Conservation (phyloP, 1,140 invertebrate species). For the Macrotrachela quadricornifera region DNA sequence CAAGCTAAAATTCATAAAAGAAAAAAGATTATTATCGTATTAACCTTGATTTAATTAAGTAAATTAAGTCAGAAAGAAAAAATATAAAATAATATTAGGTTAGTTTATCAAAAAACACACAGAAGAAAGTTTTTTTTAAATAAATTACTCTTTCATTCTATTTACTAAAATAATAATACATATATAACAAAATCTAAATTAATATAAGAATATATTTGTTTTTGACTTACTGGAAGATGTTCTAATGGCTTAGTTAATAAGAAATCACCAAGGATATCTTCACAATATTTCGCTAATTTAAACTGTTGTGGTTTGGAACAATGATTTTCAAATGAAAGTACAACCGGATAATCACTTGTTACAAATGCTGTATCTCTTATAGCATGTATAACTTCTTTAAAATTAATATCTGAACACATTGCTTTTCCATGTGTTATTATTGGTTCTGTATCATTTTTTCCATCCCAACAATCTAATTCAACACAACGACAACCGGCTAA, state of each 20-base stretch:
- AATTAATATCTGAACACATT: conserved; percentile 73
- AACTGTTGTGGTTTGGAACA: conserved; percentile 51
- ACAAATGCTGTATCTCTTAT: conserved; percentile 93
- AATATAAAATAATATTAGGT: too few relatives aligned
- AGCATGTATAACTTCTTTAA: conserved; percentile 72
- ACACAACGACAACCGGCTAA: conserved; percentile 85
- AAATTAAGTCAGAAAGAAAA: too few relatives aligned
- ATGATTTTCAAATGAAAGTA: conserved; percentile 93
- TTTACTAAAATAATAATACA: not conserved
- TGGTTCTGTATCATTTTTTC: conserved; percentile 53
- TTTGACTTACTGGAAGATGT: conserved; percentile 34
- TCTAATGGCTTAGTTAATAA: conserved; percentile 24
- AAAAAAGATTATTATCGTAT: too few relatives aligned
- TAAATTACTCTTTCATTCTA: not conserved
- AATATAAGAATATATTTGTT: not conserved
- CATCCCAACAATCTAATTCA: conserved; percentile 55
- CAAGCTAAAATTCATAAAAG: conserved; percentile 17
- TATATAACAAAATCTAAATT: not conserved
- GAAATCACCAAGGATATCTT: conserved; percentile 79
- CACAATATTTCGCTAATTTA: conserved; percentile 89
- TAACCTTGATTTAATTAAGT: too few relatives aligned
- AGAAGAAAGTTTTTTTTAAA: too few relatives aligned
- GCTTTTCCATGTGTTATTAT: conserved; percentile 93
- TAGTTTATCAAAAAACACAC: too few relatives aligned
- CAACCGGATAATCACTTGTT: conserved; percentile 85